phyloP scores from a whole-genome alignment of 2,113 vertebrate species.

The Corvus cornix region DNA sequence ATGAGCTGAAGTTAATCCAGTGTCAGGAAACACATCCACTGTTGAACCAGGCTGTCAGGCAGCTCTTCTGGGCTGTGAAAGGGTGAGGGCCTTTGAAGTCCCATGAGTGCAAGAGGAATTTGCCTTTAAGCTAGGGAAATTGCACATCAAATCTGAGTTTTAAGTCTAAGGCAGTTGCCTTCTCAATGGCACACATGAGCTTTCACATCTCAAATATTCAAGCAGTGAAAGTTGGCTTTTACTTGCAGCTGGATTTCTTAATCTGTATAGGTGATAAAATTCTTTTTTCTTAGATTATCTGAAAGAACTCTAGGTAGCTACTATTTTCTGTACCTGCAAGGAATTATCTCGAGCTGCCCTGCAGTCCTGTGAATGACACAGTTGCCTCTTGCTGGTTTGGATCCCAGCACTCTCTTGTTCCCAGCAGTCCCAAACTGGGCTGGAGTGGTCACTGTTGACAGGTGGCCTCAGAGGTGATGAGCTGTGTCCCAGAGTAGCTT shows the following conservation, averaged over 20 bases:
- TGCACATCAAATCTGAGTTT: not conserved
- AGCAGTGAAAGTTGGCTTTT: not conserved
- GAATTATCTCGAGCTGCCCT: not conserved
- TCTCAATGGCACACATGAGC: not conserved
- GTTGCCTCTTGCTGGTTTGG: not conserved
- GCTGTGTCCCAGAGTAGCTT: not conserved
- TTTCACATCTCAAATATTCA: not conserved
- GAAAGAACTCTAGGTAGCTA: not conserved
- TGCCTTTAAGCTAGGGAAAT: constrained; percentile 9
- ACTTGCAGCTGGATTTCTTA: not conserved
- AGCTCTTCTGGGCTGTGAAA: not conserved
- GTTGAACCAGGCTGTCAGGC: not conserved
- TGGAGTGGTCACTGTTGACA: not conserved
- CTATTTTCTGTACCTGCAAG: not conserved
- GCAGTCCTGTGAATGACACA: not conserved
- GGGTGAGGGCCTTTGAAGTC: not conserved
- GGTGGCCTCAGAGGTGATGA: not conserved
- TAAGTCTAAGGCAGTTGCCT: not conserved
- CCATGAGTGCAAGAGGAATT: not conserved
- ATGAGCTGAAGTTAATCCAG: not conserved
- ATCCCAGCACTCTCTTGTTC: not conserved
- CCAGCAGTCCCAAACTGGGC: not conserved
- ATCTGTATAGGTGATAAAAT: not conserved
- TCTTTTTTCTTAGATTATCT: not conserved
- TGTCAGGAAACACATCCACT: not conserved